Evolutionary conservation across 2,888 invertebrate species (phyloP), one percentile per base, ranked within the genome.

Genomic region (Agonopterix arenella): DNA sequence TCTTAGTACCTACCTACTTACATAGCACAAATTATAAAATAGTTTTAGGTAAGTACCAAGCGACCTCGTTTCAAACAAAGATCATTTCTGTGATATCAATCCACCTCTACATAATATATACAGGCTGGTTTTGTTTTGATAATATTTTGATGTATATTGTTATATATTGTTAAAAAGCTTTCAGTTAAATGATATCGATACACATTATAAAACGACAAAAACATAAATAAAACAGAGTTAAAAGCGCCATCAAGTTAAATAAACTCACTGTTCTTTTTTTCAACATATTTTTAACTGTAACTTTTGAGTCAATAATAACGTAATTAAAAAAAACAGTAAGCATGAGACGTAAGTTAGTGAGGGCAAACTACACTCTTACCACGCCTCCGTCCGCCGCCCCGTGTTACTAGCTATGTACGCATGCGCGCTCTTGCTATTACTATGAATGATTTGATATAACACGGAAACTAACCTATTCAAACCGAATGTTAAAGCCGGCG

Each of bases 321-420:
- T 40, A 8, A 18, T 13, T 28, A 41, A 41, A 18, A 18, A 62
- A 69, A 72, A 67, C 72, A 76, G 67, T 68, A 73, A 66, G 61
- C 54, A 51, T 48, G 56, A 42, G 72, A 76, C 77, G 77, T 69
- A 68, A 82, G 83, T 86, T 86, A 86, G 82, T 83, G 84, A 84
- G 83, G 81, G 64, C 75, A 76, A 73, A 73, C 68, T 70, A 75
- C 76, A 84, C 80, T 72, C 81, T 77, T 68, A 70, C 74, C 76
- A 62, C 67, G 70, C 73, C 64, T 61, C 63, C 28, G 28, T 60
- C 53, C 75, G 74, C 80, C 83, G 79, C 78, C 80, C 70, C 70
- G 4, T 55, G 70, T 79, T 77, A 76, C 55, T 62, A 64, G 65
- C 64, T 56, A 49, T 57, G 59, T 63, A 63, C 61, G 53, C 62